These are phyloP conservation scores for Salvator merianae DNA, from an alignment of 2,113 vertebrate species.

Conservation along the genomic window DNA sequence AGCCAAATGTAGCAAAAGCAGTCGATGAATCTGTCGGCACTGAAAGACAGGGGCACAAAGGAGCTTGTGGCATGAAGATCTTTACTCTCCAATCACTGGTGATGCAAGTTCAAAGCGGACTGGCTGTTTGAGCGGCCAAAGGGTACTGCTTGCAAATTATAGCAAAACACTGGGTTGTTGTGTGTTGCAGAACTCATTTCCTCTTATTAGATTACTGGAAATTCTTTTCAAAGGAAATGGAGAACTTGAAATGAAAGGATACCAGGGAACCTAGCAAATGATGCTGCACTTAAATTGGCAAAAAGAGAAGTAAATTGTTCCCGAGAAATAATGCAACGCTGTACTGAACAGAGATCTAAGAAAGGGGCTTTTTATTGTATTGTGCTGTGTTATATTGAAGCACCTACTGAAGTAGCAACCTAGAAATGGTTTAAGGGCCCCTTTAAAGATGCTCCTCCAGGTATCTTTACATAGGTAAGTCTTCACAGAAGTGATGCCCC, in stretches of 20 bases:
- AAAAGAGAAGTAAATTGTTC: background rate
- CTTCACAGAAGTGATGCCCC: too few relatives aligned
- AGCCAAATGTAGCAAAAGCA: conserved; percentile 28
- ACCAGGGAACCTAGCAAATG: conserved; percentile 13
- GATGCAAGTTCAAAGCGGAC: conserved; percentile 1
- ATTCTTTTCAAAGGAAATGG: background rate
- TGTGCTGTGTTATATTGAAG: too few relatives aligned
- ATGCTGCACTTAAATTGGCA: background rate
- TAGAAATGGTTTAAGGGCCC: too few relatives aligned
- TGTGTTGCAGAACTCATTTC: conserved; percentile 24
- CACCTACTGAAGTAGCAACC: too few relatives aligned
- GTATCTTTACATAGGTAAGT: too few relatives aligned
- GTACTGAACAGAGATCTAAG: too few relatives aligned
- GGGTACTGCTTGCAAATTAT: background rate
- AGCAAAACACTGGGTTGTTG: background rate
- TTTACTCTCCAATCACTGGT: background rate
- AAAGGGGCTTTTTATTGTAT: too few relatives aligned
- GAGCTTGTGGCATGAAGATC: background rate
- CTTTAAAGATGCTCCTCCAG: too few relatives aligned
- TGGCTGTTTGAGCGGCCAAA: background rate
- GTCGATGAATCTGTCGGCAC: background rate
- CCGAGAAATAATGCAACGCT: too few relatives aligned
- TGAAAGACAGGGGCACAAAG: background rate
- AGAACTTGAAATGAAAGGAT: background rate
- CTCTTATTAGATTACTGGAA: background rate